Evolutionary conservation across 2,888 invertebrate species (phyloP), one percentile per base, ranked within the genome.

Genomic region (Molanna angustata): DNA sequence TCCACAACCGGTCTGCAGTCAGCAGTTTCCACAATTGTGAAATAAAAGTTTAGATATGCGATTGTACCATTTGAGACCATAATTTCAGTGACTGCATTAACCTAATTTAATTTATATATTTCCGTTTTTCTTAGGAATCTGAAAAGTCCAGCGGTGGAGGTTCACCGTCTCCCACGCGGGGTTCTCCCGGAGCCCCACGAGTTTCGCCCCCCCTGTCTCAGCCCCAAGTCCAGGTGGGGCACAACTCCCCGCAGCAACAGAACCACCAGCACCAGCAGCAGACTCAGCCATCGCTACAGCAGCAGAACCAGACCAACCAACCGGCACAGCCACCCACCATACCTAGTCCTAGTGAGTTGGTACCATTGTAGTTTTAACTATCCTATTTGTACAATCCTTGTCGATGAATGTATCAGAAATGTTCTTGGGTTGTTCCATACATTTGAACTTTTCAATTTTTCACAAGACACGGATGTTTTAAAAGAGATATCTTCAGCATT

Each of bases 111-210:
- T 32, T 33, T 42, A n/a, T 31, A 20, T 17, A 46, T 44, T 56
- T 51, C 9, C 17, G 17, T 47, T 27, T 41, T 21, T 67, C 69
- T 68, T 74, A 77, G 68, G 83, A 83, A 70, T 83, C 82, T 65
- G 83, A 83, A 64, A 77, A 82, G 67, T 80, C 81, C 70, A 82
- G 82, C 71, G 80, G 80, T 66, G 78, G 80, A 66, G 80, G 81
- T 63, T 81, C 82, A 64, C 83, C 83, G 67, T 82, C 54, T 40
- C 57, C 58, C 37, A 57, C 37, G 49, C 50, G 66, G 73, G 73
- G 61, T 70, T 59, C 59, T 74, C 69, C 42, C 62, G 66, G 52
- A 54, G 72, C 74, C 56, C 47, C 43, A 9, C 27, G 45, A 6
- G 33, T 46, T 14, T 18, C 18, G 39, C 49, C 42, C 20, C 49